phyloP scores from a whole-genome alignment of 2,888 invertebrate genomes.

The Graphium colonna region DNA sequence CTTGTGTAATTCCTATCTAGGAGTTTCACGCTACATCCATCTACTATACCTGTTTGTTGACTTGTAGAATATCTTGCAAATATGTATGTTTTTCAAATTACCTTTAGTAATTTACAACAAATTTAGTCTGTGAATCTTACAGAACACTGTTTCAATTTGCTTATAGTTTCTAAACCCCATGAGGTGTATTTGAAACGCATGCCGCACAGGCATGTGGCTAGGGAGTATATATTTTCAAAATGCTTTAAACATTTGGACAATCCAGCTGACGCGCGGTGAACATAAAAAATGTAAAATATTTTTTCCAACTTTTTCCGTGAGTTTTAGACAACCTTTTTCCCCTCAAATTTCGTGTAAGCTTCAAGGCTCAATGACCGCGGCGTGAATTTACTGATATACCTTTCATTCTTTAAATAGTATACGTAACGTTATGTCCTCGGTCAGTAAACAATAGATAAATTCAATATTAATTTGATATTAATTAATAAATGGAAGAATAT shows the following conservation, averaged over 20 bases:
- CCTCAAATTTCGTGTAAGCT: slow-evolving; percentile 11
- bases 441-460: background rate
- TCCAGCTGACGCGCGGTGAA: slow-evolving; percentile 16
- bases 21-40: slow-evolving; percentile 22
- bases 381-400: background rate
- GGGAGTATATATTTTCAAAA: slow-evolving; percentile 19
- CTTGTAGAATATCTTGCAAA: too few species aligned
- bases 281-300: slow-evolving; percentile 18
- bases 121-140: too few species aligned
- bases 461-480: too few species aligned
- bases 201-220: background rate
- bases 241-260: slow-evolving; percentile 18
- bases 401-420: background rate
- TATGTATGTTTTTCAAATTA: too few species aligned
- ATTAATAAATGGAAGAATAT: too few species aligned
- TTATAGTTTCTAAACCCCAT: background rate
- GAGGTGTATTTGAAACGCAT: slow-evolving; percentile 3
- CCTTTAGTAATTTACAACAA: too few species aligned
- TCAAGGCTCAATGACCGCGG: slow-evolving; percentile 9
- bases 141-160: background rate
- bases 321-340: slow-evolving; percentile 13
- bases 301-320: slow-evolving; percentile 12
- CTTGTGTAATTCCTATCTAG: slow-evolving; percentile 47
- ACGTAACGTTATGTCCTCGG: background rate
- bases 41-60: slow-evolving; percentile 13